Conservation (phyloP, 2,888 invertebrate species). For the Acleris literana region DNA sequence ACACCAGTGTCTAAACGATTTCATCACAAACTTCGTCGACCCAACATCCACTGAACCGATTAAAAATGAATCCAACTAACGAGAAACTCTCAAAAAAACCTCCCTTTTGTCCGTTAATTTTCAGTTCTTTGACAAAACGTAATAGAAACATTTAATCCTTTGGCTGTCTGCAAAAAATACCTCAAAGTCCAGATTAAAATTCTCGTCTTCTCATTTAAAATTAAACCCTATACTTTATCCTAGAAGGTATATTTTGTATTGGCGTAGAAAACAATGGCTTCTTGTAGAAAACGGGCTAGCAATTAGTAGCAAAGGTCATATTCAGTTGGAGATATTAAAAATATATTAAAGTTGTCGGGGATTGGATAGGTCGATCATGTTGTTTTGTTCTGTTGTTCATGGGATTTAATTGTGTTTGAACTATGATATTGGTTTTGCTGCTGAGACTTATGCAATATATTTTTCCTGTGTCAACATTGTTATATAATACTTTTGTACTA, state of each 20-base stretch:
- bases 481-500: too few species aligned
- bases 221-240: constrained; percentile 39
- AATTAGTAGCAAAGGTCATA: constrained; percentile 66
- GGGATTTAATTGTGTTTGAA: background rate
- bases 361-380: constrained; percentile 11
- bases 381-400: background rate
- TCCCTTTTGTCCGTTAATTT: constrained; percentile 30
- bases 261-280: constrained; percentile 47
- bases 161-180: constrained; percentile 66
- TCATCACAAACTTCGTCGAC: constrained; percentile 9
- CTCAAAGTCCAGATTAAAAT: constrained; percentile 70
- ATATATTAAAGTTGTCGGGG: constrained; percentile 31
- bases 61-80: constrained; percentile 21
- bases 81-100: constrained; percentile 26
- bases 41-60: constrained; percentile 18
- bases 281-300: constrained; percentile 46
- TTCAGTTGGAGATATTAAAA: constrained; percentile 51
- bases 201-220: constrained; percentile 49
- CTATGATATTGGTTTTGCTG: too few species aligned
- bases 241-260: constrained; percentile 42
- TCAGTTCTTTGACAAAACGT: constrained; percentile 50
- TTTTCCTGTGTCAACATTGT: too few species aligned
- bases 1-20: background rate
- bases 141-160: constrained; percentile 75
- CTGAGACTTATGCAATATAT: too few species aligned